Percentiles rank a stretch among this genome's conserved stretches.
phyloP scores from a whole-genome alignment of 2,113 vertebrate species.

The Phocoena sinus region DNA sequence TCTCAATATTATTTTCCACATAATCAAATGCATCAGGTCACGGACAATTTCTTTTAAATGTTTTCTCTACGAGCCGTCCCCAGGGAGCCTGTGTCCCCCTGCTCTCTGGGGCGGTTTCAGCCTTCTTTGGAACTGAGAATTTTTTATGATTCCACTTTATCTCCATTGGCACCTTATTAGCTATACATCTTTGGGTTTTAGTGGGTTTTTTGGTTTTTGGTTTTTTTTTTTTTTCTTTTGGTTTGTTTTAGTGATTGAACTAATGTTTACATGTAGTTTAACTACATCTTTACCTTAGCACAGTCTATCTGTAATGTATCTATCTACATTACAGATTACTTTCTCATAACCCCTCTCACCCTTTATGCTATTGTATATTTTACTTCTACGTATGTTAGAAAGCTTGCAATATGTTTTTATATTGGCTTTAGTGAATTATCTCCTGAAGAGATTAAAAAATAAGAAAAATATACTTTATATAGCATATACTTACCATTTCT shows the following conservation, averaged over 20 bases:
- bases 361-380: neutral
- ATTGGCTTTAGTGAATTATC: neutral
- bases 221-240: neutral
- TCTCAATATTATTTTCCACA: neutral
- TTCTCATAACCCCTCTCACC: neutral
- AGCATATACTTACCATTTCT: neutral
- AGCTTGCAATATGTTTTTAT: neutral
- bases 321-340: neutral
- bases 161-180: neutral
- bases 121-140: neutral
- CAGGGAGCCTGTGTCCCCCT: fast-evolving
- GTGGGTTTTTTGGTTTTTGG: neutral
- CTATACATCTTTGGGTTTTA: neutral
- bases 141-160: neutral
- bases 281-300: neutral
- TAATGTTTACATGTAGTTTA: constrained; percentile 4
- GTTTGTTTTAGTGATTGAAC: neutral
- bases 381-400: neutral
- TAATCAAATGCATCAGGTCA: neutral
- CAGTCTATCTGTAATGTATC: neutral
- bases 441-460: neutral
- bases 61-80: neutral
- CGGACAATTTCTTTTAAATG: neutral
- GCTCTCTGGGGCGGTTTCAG: neutral
- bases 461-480: neutral